A percentile compares a stretch with the other conserved stretches of the same genome.
Conservation (phyloP, 2,113 vertebrate genomes). For the Pterophyllum scalare region DNA sequence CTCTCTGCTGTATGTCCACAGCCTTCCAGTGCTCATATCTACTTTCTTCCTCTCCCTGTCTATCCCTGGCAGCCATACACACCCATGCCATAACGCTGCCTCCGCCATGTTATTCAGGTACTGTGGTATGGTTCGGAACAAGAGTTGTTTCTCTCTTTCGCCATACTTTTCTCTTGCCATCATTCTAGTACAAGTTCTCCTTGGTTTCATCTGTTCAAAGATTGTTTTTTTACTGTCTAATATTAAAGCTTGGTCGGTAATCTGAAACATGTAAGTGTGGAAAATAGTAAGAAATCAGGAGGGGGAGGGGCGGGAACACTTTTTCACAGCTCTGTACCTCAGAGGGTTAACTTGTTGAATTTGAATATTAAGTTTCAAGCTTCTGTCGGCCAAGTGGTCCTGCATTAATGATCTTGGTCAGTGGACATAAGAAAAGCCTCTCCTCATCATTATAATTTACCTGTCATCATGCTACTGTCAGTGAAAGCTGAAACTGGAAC, state of each 20-base stretch:
- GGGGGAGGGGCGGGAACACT: not conserved
- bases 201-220: no score
- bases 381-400: not conserved
- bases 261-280: not conserved
- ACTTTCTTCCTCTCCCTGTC: no score
- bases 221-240: not conserved
- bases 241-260: not conserved
- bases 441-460: not conserved
- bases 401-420: not conserved
- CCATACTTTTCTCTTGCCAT: no score
- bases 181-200: no score
- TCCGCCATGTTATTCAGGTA: no score
- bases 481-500: not conserved
- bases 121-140: no score
- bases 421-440: not conserved
- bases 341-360: not conserved
- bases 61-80: no score
- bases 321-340: not conserved
- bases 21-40: no score
- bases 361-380: not conserved
- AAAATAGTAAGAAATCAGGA: accelerated
- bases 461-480: not conserved
- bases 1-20: no score
- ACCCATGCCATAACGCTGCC: no score
- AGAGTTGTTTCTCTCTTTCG: no score